Percentiles rank a stretch among this genome's conserved stretches.
These are phyloP conservation scores for Drosophila subquinaria DNA, from an alignment of 2,888 invertebrate genomes.

Conservation along the genomic window DNA sequence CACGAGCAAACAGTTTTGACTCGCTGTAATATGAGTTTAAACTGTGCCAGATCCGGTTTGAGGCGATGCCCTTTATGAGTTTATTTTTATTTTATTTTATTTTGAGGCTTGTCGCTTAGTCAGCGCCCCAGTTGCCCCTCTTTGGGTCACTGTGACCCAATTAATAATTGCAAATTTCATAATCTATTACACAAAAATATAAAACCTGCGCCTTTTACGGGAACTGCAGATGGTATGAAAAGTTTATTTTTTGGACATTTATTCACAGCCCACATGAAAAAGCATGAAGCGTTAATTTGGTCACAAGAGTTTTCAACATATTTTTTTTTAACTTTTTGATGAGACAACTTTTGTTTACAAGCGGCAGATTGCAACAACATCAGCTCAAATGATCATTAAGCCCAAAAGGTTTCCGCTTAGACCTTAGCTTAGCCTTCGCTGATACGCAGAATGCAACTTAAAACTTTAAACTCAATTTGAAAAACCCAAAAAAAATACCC, in stretches of 20 bases:
- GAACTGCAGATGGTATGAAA: slow-evolving; percentile 53
- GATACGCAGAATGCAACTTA: slow-evolving; percentile 71
- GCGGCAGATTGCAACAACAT: slow-evolving; percentile 42
- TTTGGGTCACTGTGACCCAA: slow-evolving; percentile 68
- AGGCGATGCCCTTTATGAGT: slow-evolving; percentile 48
- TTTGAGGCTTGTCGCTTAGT: slow-evolving; percentile 32
- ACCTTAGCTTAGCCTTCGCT: slow-evolving; percentile 47
- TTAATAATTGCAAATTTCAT: slow-evolving; percentile 74
- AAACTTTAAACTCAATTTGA: slow-evolving; percentile 19
- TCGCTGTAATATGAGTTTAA: background rate
- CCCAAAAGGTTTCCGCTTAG: slow-evolving; percentile 53
- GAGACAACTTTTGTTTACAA: slow-evolving; percentile 40
- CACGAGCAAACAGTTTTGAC: slow-evolving; percentile 30
- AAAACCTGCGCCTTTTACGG: slow-evolving; percentile 63
- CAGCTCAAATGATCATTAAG: slow-evolving; percentile 17
- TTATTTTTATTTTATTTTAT: background rate
- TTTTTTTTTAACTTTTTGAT: slow-evolving; percentile 12
- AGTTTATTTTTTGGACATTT: slow-evolving; percentile 48
- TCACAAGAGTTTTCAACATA: slow-evolving; percentile 58
- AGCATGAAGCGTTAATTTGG: slow-evolving; percentile 63
- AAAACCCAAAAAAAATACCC: slow-evolving; percentile 42
- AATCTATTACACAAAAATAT: slow-evolving; percentile 50
- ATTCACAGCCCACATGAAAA: slow-evolving; percentile 59
- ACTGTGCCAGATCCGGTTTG: slow-evolving; percentile 67
- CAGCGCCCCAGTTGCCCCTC: slow-evolving; percentile 42